phyloP scores from a whole-genome alignment of 2,888 invertebrate genomes.

The Acronicta leporina region DNA sequence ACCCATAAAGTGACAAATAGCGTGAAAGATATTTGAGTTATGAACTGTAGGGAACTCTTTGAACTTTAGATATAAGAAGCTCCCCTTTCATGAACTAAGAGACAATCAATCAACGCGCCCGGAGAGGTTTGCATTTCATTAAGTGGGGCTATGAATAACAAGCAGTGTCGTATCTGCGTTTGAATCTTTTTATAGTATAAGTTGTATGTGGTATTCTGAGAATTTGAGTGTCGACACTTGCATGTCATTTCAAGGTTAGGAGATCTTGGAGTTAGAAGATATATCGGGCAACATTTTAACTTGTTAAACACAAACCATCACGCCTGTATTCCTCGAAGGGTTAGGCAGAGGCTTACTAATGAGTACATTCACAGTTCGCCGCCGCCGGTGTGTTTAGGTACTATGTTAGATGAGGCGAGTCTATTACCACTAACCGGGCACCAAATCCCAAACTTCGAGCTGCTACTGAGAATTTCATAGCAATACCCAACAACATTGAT shows the following conservation, averaged over 20 bases:
- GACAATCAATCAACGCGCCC: constrained; percentile 44
- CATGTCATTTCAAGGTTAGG: constrained; percentile 23
- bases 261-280: not conserved
- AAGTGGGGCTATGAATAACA: constrained; percentile 44
- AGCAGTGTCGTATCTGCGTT: constrained; percentile 20
- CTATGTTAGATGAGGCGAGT: no score
- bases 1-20: constrained; percentile 38
- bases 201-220: constrained; percentile 16
- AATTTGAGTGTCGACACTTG: constrained; percentile 23
- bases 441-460: no score
- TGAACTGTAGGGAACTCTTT: constrained; percentile 36
- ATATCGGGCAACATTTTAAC: not conserved
- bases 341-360: no score
- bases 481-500: no score
- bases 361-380: no score
- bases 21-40: constrained; percentile 42
- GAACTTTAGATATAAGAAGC: constrained; percentile 43
- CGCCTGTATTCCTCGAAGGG: no score
- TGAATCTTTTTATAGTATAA: constrained; percentile 35
- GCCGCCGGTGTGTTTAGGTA: no score
- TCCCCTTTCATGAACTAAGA: constrained; percentile 29
- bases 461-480: no score
- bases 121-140: constrained; percentile 47
- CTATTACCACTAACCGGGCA: no score
- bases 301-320: no score